A percentile compares a stretch with the other conserved stretches of the same genome.
Evolutionary conservation across 2,113 vertebrate species (phyloP).

Genomic region (Sinocyclocheilus rhinocerous): DNA sequence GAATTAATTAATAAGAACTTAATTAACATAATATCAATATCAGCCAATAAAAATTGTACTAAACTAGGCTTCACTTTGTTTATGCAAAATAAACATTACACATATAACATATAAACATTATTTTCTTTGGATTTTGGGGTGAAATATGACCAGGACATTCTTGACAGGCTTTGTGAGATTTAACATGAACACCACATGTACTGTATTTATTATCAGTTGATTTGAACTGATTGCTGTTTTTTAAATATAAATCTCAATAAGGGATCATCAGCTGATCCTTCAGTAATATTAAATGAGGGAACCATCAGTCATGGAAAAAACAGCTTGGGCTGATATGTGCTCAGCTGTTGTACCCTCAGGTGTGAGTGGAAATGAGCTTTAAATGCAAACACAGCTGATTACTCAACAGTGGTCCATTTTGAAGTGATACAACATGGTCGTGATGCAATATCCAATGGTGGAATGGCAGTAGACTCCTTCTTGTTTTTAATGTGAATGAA

Average conservation of each 20-base stretch:
- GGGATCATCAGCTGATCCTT: slow-evolving; percentile 40
- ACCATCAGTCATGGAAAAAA: slow-evolving; percentile 53
- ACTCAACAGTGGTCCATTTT: background rate
- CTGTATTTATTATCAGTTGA: background rate
- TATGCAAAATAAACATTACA: slow-evolving; percentile 12
- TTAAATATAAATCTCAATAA: slow-evolving; percentile 17
- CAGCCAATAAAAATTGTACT: background rate
- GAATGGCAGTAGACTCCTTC: background rate
- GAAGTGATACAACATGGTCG: background rate
- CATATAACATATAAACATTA: background rate
- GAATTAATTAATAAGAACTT: background rate
- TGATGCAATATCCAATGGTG: background rate
- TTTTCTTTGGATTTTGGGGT: background rate
- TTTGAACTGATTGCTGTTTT: slow-evolving; percentile 16
- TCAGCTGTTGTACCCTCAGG: slow-evolving; percentile 33
- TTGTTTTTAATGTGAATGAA: background rate
- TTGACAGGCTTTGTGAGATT: slow-evolving; percentile 5
- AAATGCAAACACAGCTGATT: background rate
- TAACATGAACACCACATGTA: background rate
- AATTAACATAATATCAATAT: background rate
- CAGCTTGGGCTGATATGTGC: slow-evolving; percentile 48
- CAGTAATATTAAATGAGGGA: slow-evolving; percentile 33
- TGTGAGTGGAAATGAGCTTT: slow-evolving; percentile 15
- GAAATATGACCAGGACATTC: background rate
- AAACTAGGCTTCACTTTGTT: background rate